Evolutionary conservation across 2,888 invertebrate species (phyloP), one percentile per base, ranked within the genome.

Genomic region (Norana najaformis): DNA sequence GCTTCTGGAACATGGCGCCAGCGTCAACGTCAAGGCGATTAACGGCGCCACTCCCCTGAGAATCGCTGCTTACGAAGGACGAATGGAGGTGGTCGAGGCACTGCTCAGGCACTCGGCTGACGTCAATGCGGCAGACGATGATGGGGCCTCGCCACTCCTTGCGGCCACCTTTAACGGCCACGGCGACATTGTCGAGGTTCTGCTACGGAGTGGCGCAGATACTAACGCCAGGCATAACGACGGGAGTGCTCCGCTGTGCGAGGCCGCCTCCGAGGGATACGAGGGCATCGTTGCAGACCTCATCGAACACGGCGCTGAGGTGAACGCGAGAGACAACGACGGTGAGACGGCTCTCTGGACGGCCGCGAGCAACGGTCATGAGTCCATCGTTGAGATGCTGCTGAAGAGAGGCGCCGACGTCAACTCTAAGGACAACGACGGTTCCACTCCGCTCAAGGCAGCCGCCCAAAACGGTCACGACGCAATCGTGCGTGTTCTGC

Each of bases 371-470:
- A 83, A 47, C 83, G 89, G 85, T 20, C 47, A 83, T 36, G 30
- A 16, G 34, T 11, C 34, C 34, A 36, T 90, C 39, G 89, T 85
- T 38, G 53, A 85, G 37, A 35, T 47, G 41, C 38, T 90, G 83
- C 36, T 90, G 35, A 38, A 37, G n/a, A 35, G 37, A 36, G 90
- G 89, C 35, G 90, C 88, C 37, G 47, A 89, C 36, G 90, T 90
- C 53, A 89, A 89, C 88, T 83, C 35, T 47, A 83, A 34, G 36
- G 82, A 83, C 38, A 89, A 89, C 88, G 82, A 89, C 35, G 82
- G 88, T 30, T 85, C 83, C 83, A 90, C 90, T n/a, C 90, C 90
- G 37, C 90, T 90, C 23, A 88, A 88, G 83, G 88, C 88, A 16
- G 88, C 88, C 88, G 88, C 88, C n/a, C 4, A 47, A 23, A 35